phyloP scores from a whole-genome alignment of 2,113 vertebrate genomes.

The Actenoides hombroni region DNA sequence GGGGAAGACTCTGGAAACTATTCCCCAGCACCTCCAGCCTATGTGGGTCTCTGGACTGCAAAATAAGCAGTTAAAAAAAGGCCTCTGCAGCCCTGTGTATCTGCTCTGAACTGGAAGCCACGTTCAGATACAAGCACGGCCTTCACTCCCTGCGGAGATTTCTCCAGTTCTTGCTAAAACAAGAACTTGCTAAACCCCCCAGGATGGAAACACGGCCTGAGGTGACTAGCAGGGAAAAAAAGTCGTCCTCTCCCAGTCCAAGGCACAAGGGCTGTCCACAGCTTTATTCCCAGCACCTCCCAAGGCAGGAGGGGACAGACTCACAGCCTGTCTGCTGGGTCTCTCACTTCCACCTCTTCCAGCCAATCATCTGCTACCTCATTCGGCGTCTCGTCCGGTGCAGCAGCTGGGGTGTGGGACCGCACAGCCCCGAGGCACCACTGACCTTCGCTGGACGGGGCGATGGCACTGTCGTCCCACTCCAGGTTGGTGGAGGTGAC shows the following conservation, averaged over 20 bases:
- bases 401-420: neutral
- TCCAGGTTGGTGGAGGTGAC: slow-evolving; percentile 97
- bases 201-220: neutral
- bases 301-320: neutral
- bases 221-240: neutral
- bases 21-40: neutral
- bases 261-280: neutral
- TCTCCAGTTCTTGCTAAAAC: neutral
- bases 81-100: neutral
- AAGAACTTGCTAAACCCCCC: too few relatives aligned
- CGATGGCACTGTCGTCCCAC: slow-evolving; percentile 97
- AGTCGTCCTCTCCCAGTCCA: neutral
- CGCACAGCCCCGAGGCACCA: neutral
- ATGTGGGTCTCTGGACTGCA: neutral
- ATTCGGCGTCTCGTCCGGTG: rapidly evolving
- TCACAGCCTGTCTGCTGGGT: neutral
- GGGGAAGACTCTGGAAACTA: neutral
- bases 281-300: neutral
- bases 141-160: neutral
- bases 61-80: neutral
- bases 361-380: neutral
- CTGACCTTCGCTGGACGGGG: slow-evolving; percentile 97
- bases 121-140: rapidly evolving
- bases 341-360: neutral
- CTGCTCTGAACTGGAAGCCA: neutral